Evolutionary conservation across 2,888 invertebrate species (phyloP).

Genomic region (Chorisops tibialis): DNA sequence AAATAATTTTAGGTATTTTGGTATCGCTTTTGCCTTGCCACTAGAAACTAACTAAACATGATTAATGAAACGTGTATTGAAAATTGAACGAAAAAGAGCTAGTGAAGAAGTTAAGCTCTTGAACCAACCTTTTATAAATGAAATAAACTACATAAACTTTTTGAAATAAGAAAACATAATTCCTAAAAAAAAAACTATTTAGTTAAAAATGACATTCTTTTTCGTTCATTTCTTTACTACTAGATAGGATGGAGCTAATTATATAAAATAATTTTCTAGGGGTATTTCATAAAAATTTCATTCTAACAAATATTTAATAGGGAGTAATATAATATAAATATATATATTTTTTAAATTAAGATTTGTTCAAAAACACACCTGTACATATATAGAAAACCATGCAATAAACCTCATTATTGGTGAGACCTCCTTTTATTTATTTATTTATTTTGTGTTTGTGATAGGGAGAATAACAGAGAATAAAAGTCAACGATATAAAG

Average conservation of each 20-base stretch:
- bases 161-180: too few relatives aligned
- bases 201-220: neutral
- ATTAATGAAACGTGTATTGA: too few relatives aligned
- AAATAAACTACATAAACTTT: too few relatives aligned
- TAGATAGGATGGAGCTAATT: neutral
- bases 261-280: neutral
- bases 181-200: too few relatives aligned
- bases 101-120: too few relatives aligned
- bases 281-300: neutral
- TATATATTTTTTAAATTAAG: constrained; percentile 7
- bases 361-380: constrained; percentile 48
- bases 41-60: too few relatives aligned
- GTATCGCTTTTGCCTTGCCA: too few relatives aligned
- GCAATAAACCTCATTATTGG: constrained; percentile 49
- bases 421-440: constrained; percentile 43
- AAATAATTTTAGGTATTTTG: too few relatives aligned
- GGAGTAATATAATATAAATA: constrained; percentile 7
- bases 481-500: neutral
- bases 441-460: constrained; percentile 26
- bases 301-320: neutral
- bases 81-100: too few relatives aligned
- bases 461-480: neutral
- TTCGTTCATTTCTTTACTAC: neutral
- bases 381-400: constrained; percentile 50
- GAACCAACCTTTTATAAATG: too few relatives aligned